Percentiles rank a stretch among this genome's conserved stretches.
Conservation (phyloP, 1,140 invertebrate species). For the Saccostrea cuccullata region DNA sequence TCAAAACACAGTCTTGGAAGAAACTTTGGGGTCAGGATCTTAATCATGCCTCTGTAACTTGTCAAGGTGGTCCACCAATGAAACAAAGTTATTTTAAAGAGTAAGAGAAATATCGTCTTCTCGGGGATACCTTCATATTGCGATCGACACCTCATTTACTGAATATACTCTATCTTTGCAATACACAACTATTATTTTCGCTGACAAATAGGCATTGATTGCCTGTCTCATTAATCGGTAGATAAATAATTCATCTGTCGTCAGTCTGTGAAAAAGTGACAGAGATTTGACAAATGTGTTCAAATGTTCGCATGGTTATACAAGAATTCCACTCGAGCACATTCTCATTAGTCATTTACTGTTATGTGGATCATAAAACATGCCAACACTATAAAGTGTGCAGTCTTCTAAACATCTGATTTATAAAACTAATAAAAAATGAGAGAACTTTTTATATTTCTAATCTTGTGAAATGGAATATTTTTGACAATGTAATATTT, state of each 20-base stretch:
- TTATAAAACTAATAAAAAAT: background rate
- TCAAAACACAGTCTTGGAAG: background rate
- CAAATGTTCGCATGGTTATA: background rate
- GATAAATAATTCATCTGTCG: constrained; percentile 22
- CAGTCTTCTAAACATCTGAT: background rate
- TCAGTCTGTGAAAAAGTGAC: constrained; percentile 1
- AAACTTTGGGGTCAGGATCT: constrained; percentile 3
- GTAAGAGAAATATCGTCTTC: background rate
- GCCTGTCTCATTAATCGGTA: background rate
- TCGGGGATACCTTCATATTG: background rate
- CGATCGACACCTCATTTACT: background rate
- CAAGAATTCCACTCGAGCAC: constrained; percentile 24
- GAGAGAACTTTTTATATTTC: background rate
- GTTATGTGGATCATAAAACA: constrained; percentile 27
- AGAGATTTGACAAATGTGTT: constrained; percentile 15
- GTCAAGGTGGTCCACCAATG: background rate
- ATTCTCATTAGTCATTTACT: background rate
- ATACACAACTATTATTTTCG: background rate
- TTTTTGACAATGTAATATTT: background rate
- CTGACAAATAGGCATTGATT: background rate
- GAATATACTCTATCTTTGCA: background rate
- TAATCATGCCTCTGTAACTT: background rate
- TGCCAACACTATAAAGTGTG: background rate
- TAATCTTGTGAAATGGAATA: background rate
- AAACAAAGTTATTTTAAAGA: background rate